Evolutionary conservation across 2,113 vertebrate species (phyloP), one percentile per base, ranked within the genome.

Genomic region (Desmodus rotundus): DNA sequence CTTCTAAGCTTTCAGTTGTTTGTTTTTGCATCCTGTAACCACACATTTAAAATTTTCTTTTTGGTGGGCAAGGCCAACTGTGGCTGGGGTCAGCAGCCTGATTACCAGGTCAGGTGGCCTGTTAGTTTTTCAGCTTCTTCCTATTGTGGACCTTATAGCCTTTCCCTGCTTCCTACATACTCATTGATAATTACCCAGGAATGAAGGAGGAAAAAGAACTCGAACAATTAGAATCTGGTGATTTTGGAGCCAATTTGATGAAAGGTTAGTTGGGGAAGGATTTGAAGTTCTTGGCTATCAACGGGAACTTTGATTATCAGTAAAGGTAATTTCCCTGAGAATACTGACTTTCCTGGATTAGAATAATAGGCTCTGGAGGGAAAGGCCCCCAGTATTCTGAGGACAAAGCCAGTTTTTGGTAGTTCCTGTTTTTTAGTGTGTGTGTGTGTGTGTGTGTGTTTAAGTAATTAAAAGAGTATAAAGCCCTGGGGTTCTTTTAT

Each of bases 401-500:
- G 63, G 17, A 61, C 15, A 58, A 89, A 58, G 4, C 0, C 20
- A 45, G 13, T 38, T 78, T 72, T 50, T 45, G 47, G 54, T 68
- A 81, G 58, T 76, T 38, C 2, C 5, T 84, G 17, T 68, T 36
- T n/a, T 65, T 16, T 20, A 3, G 56, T n/a, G 24, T 61, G 9
- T 28, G 58, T 26, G 3, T 63, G 3, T 56, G 10, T 61, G 7
- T 24, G 6, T 33, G 16, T 33, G 13, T 41, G 93, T 89, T 90
- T 73, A 78, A 96, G 89, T 92, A 88, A 38, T 16, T 72, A 41
- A 93, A 97, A 95, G 89, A 89, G 61, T 96, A 92, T 94, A 96
- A 85, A 76, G 8, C 24, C 78, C 24, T 67, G 36, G 88, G 82
- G 77, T 58, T 97, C 97, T 98, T 92, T 96, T 63, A 72, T 54